Base-by-base conservation (phyloP, 2,888 invertebrate genomes). In the Acleris emargana region DNA sequence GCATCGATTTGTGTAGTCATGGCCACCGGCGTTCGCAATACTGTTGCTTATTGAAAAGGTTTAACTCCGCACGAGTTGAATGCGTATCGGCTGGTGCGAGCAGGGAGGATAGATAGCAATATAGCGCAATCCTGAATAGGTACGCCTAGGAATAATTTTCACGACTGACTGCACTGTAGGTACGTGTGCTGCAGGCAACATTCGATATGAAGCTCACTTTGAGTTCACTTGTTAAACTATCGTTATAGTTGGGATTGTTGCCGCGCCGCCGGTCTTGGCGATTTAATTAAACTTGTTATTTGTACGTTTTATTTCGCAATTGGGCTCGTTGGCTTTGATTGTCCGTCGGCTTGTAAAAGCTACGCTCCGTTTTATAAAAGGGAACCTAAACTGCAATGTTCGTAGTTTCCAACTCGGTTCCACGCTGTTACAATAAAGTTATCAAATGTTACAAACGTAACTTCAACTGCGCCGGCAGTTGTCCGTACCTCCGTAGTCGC, bases 201-300 rank as follows among this genome's bases (percentile, higher is more conserved):
- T 79, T 79, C 79, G 77, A 84, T 85, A 85, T 84, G 84, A 82
- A 85, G 84, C 86, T 79, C 82, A 79, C 83, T 84, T 83, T 79
- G 86, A 87, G 84, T 90, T 88, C 85, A 86, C 87, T 87, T 85
- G 87, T 88, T 88, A 85, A 89, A 89, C 88, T 90, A 89, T 87
- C 84, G 87, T 83, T 86, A 81, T 84, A 84, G 85, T 83, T 81
- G 83, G 81, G 81, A 88, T 89, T 86, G 88, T 87, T 88, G 78
- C 74, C 74, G 58, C 64, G 76, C 73, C 73, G 72, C 76, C 76
- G 83, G 78, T 87, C 87, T 87, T 88, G 83, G 83, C 88, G 81
- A 91, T 92, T 92, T 91, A 92, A 91, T 92, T 92, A 92, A 92
- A 91, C 86, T 87, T 89, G 89, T 87, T 91, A 90, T 88, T 91